These are phyloP conservation scores for Cataglyphis cursor DNA, from an alignment of 2,888 invertebrate genomes.

Conservation along the genomic window DNA sequence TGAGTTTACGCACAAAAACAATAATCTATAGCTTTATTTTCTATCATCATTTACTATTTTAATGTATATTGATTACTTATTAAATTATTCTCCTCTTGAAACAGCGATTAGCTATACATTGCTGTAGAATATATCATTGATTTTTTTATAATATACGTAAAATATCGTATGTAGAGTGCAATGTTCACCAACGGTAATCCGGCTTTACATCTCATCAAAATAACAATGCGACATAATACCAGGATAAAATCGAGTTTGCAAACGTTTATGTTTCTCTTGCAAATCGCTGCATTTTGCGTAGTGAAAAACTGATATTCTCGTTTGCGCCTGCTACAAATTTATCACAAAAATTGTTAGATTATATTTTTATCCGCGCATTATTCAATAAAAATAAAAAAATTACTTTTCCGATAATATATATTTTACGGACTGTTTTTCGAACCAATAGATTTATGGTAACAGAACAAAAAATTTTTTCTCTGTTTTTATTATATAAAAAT, in stretches of 20 bases:
- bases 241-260: conserved; percentile 55
- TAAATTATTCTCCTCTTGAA: not conserved
- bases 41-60: not conserved
- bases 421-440: not conserved
- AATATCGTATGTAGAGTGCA: conserved; percentile 42
- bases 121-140: conserved; percentile 6
- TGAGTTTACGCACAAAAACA: not conserved
- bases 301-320: conserved; percentile 37
- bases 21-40: not conserved
- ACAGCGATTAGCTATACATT: not conserved
- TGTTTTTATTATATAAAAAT: not conserved
- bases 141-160: conserved; percentile 7
- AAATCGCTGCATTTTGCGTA: conserved; percentile 26
- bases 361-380: conserved; percentile 18
- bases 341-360: conserved; percentile 19
- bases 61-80: conserved; percentile 5
- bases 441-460: not conserved
- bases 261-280: conserved; percentile 37
- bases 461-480: not conserved
- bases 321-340: conserved; percentile 31
- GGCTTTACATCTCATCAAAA: conserved; percentile 74
- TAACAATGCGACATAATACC: conserved; percentile 65
- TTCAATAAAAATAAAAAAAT: conserved; percentile 22
- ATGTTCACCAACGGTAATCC: conserved; percentile 69
- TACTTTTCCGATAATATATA: not conserved